Conservation (phyloP, 2,797 vertebrate genomes). For the Hapalemur alaotrensis region DNA sequence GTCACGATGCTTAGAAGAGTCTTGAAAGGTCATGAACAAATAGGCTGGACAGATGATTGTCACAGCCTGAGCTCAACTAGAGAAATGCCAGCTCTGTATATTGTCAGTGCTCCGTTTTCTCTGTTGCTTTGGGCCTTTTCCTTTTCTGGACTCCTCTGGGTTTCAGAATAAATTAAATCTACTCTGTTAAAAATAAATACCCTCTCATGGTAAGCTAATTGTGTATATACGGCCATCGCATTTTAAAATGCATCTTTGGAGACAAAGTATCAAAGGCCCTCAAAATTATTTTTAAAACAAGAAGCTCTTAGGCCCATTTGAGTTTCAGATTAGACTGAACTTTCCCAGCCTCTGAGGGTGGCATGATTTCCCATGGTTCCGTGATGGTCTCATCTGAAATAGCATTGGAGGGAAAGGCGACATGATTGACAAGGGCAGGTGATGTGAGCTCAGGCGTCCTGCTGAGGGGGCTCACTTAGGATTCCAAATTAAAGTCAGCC, state of each 20-base stretch:
- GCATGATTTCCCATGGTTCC: conserved; percentile 57
- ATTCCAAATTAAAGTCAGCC: conserved; percentile 71
- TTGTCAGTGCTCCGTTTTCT: neutral
- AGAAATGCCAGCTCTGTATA: neutral
- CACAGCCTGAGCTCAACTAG: neutral
- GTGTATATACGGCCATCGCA: neutral
- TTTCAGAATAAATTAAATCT: conserved; percentile 10
- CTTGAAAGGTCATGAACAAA: conserved; percentile 1
- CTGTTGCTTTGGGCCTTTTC: neutral
- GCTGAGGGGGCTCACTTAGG: conserved; percentile 68
- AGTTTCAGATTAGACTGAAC: conserved; percentile 64
- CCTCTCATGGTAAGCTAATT: neutral
- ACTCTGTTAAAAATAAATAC: conserved; percentile 24
- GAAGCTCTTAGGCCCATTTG: conserved; percentile 52
- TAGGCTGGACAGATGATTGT: neutral
- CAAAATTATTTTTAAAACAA: conserved; percentile 47
- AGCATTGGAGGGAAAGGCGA: conserved; percentile 59
- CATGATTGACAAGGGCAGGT: conserved; percentile 74
- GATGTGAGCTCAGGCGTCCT: conserved; percentile 61
- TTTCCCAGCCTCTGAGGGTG: conserved; percentile 40
- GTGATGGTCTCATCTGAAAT: conserved; percentile 55
- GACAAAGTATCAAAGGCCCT: conserved; percentile 2
- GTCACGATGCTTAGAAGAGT: neutral
- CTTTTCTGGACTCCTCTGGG: neutral
- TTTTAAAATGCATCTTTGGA: conserved; percentile 47